phyloP scores from a whole-genome alignment of 2,113 vertebrate species.

The Caloenas nicobarica region DNA sequence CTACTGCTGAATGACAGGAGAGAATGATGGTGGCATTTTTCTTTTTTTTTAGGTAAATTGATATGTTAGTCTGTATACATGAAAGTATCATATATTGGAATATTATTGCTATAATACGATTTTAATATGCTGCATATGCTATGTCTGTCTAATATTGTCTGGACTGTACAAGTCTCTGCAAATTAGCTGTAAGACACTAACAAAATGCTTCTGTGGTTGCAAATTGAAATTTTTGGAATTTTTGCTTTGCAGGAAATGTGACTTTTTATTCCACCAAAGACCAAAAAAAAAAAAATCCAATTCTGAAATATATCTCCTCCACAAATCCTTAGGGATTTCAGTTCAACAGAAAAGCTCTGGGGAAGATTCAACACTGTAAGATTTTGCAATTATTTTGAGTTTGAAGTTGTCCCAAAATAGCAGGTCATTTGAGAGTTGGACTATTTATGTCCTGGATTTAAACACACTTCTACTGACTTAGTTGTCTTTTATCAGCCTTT shows the following conservation, averaged over 20 bases:
- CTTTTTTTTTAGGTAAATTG: background rate
- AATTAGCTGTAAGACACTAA: background rate
- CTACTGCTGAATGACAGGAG: background rate
- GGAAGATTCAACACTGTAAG: conserved; percentile 19
- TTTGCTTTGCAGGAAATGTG: conserved; percentile 44
- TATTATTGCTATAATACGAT: background rate
- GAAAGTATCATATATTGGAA: background rate
- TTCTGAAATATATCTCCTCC: conserved; percentile 44
- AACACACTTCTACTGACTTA: background rate
- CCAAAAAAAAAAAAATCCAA: background rate
- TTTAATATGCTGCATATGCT: background rate
- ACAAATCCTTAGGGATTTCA: conserved; percentile 35
- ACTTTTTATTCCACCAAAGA: conserved; percentile 9
- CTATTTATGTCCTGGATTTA: conserved; percentile 7
- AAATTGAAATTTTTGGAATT: conserved; percentile 36
- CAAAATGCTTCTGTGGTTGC: conserved; percentile 26
- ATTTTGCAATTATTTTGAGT: conserved; percentile 36
- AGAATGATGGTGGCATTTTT: background rate
- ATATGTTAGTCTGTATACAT: background rate
- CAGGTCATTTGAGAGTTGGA: background rate
- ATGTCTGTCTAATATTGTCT: background rate
- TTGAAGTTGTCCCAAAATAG: conserved; percentile 27
- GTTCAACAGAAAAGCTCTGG: background rate
- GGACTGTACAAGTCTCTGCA: background rate
- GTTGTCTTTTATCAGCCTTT: background rate